Conservation (phyloP, 2,113 vertebrate species). For the Hyperoodon ampullatus region DNA sequence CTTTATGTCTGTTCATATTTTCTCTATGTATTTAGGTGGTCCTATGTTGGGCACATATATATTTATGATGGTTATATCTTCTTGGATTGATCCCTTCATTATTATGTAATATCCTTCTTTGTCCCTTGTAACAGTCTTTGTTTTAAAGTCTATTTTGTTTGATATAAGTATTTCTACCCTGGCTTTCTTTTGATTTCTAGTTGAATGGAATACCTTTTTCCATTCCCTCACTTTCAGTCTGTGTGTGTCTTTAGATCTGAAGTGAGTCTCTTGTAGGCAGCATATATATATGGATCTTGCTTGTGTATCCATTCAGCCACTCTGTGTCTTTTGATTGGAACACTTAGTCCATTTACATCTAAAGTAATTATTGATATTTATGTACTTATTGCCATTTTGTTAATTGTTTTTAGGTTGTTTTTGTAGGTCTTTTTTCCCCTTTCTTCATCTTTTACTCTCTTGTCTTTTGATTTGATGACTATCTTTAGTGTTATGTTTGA, state of each 20-base stretch:
- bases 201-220: neutral
- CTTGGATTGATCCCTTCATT: neutral
- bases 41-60: neutral
- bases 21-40: neutral
- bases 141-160: neutral
- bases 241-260: neutral
- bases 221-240: neutral
- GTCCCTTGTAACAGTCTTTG: neutral
- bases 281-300: neutral
- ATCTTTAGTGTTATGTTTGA: neutral
- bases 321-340: neutral
- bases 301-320: neutral
- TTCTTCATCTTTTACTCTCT: neutral
- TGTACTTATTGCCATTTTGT: neutral
- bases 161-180: neutral
- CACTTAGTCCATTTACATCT: neutral
- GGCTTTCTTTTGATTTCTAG: neutral
- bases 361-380: neutral
- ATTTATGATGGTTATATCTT: neutral
- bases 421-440: fast-evolving
- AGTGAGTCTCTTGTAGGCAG: neutral
- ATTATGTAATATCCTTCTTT: neutral
- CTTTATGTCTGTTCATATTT: neutral
- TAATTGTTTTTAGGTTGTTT: neutral
- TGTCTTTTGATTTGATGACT: neutral